phyloP scores from a whole-genome alignment of 2,888 invertebrate species.

The Philereme vetulata region DNA sequence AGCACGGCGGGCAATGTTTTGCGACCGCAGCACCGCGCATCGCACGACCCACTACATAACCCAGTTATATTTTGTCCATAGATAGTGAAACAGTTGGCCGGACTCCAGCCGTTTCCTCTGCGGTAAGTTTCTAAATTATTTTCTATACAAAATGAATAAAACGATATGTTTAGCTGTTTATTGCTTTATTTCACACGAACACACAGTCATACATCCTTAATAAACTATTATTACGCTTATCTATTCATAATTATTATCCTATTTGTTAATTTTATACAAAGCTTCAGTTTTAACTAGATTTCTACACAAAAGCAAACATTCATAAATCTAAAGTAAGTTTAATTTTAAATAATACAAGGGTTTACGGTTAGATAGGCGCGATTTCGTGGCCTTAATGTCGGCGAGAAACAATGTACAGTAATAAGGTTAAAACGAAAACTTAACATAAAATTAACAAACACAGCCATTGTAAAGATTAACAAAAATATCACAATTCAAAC shows the following conservation, averaged over 20 bases:
- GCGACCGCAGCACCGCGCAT: slow-evolving; percentile 44
- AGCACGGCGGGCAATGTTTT: slow-evolving; percentile 57
- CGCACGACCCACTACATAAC: slow-evolving; percentile 39
- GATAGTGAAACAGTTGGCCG: slow-evolving; percentile 67
- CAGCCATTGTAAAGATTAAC: slow-evolving; percentile 70
- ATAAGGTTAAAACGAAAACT: slow-evolving; percentile 78
- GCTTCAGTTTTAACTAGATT: slow-evolving; percentile 83
- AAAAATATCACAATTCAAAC: slow-evolving; percentile 69
- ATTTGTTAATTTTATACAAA: slow-evolving; percentile 84
- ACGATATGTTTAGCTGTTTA: slow-evolving; percentile 41
- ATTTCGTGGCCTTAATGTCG: slow-evolving; percentile 74
- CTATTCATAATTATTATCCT: slow-evolving; percentile 51
- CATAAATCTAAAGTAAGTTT: slow-evolving; percentile 44
- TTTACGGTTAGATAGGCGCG: slow-evolving; percentile 31
- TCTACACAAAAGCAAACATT: slow-evolving; percentile 43
- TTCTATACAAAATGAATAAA: slow-evolving; percentile 39
- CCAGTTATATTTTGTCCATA: slow-evolving; percentile 51
- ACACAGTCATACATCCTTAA: slow-evolving; percentile 68
- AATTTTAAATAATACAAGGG: slow-evolving; percentile 36
- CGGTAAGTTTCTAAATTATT: slow-evolving; percentile 40
- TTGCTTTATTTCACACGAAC: slow-evolving; percentile 70
- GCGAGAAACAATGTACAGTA: slow-evolving; percentile 64
- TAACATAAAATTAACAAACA: slow-evolving; percentile 84
- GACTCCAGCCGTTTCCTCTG: slow-evolving; percentile 54
- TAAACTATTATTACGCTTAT: slow-evolving; percentile 48